These are phyloP conservation scores for Delphinapterus leucas DNA, from an alignment of 2,113 vertebrate genomes.

Conservation along the genomic window DNA sequence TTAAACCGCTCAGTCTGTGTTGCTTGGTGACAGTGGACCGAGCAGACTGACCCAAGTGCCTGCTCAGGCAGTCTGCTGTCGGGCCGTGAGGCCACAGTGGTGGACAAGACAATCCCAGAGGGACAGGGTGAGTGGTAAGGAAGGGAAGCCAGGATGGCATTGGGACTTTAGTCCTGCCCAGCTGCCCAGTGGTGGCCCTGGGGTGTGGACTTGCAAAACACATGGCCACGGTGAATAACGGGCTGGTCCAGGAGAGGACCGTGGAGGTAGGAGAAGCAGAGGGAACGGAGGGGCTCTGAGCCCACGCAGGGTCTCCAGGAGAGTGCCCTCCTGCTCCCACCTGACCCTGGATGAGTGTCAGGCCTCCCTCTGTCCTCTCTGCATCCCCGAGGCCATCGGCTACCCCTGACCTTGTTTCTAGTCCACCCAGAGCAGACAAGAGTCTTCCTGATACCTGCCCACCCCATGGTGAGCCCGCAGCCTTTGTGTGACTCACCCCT, in stretches of 20 bases:
- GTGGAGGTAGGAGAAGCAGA: neutral
- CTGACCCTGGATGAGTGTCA: neutral
- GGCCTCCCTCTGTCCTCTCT: no score
- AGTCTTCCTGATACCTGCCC: neutral
- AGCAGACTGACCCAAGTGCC: fast-evolving
- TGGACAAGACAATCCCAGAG: neutral
- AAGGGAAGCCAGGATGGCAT: fast-evolving
- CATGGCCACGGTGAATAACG: fast-evolving
- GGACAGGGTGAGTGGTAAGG: fast-evolving
- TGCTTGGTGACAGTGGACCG: fast-evolving
- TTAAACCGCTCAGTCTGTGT: fast-evolving
- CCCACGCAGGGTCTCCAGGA: no score
- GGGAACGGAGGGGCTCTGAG: neutral
- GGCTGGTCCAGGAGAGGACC: neutral
- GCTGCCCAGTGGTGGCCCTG: no score
- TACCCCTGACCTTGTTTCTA: neutral
- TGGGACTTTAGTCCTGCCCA: no score
- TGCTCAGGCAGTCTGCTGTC: neutral
- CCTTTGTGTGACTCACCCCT: fast-evolving
- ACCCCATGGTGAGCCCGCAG: neutral
- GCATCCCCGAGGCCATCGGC: neutral
- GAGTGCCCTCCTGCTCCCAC: neutral
- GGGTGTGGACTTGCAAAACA: neutral
- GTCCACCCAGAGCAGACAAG: neutral
- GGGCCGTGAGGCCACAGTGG: neutral